Evolutionary conservation across 2,888 invertebrate species (phyloP).

Genomic region (Notodonta dromedarius): DNA sequence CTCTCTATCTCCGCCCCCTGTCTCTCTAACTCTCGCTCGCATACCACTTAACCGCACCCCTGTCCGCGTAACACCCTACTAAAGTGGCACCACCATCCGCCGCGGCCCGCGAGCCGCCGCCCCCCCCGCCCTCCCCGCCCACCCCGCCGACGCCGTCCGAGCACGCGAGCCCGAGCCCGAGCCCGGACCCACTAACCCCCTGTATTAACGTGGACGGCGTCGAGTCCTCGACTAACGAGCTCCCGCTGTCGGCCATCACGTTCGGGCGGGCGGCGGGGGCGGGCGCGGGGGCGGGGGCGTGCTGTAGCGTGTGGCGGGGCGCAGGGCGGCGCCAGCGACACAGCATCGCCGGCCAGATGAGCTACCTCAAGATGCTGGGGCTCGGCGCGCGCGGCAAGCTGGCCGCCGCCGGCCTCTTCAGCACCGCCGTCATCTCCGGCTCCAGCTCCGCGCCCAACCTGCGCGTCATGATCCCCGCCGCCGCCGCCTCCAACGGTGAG

Average conservation of each 20-base stretch:
- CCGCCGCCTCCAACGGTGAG: conserved; percentile 90
- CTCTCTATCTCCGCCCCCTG: conserved; percentile 59
- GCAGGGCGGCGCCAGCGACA: conserved; percentile 94
- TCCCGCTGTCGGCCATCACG: conserved; percentile 71
- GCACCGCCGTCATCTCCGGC: conserved; percentile 98
- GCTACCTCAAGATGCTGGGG: conserved; percentile 95
- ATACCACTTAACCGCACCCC: conserved; percentile 58
- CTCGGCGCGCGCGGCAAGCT: conserved; percentile 85
- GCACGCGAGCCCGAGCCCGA: conserved; percentile 46
- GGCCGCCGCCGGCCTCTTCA: conserved; percentile 94
- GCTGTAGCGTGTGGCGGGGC: conserved; percentile 69
- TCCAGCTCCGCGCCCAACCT: conserved; percentile 96
- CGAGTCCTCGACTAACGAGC: conserved; percentile 87
- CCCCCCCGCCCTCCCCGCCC: conserved; percentile 41
- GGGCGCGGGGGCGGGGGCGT: conserved; percentile 49
- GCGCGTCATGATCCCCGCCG: conserved; percentile 92
- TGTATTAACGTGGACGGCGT: conserved; percentile 71
- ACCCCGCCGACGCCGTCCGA: conserved; percentile 49
- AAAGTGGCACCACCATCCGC: conserved; percentile 27
- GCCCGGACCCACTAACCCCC: conserved; percentile 63
- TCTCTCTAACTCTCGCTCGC: conserved; percentile 60
- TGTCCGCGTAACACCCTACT: conserved; percentile 40
- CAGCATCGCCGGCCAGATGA: conserved; percentile 98
- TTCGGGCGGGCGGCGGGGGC: conserved; percentile 56
- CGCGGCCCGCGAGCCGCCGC: conserved; percentile 18